phyloP scores from a whole-genome alignment of 2,113 vertebrate species.

The Hystrix brachyura region DNA sequence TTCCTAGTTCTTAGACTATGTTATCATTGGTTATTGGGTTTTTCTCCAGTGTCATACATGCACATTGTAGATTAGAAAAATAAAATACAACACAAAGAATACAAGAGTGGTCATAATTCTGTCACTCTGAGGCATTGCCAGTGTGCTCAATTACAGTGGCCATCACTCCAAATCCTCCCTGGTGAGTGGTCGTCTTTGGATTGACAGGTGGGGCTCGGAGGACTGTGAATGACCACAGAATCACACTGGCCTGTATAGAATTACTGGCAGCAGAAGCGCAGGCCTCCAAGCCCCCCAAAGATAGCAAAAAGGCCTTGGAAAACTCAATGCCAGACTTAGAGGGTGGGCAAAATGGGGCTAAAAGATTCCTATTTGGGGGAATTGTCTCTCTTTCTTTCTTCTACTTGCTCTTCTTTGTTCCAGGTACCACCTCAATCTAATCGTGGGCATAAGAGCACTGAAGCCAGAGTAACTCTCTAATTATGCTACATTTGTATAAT shows the following conservation, averaged over 20 bases:
- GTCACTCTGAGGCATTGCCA: not conserved
- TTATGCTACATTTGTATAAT: not conserved
- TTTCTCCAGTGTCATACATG: not conserved
- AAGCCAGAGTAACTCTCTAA: slow-evolving; percentile 50
- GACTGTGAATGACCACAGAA: not conserved
- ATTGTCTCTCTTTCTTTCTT: not conserved
- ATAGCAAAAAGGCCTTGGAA: not conserved
- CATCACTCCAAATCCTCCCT: not conserved
- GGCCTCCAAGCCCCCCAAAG: not conserved
- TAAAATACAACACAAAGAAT: not conserved
- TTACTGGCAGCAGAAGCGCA: not conserved
- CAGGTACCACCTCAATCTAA: not conserved
- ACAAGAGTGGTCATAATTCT: not conserved
- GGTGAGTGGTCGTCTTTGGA: not conserved
- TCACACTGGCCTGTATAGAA: not conserved
- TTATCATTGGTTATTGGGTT: not conserved
- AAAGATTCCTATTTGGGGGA: not conserved
- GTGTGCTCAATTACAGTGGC: not conserved
- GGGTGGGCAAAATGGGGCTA: not conserved
- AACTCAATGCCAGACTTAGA: not conserved
- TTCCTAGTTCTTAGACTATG: not conserved
- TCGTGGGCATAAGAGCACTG: not conserved
- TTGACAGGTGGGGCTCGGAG: not conserved
- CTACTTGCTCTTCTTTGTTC: not conserved
- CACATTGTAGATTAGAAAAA: not conserved